phyloP scores from a whole-genome alignment of 2,888 invertebrate species.

The Netelia melanura region DNA sequence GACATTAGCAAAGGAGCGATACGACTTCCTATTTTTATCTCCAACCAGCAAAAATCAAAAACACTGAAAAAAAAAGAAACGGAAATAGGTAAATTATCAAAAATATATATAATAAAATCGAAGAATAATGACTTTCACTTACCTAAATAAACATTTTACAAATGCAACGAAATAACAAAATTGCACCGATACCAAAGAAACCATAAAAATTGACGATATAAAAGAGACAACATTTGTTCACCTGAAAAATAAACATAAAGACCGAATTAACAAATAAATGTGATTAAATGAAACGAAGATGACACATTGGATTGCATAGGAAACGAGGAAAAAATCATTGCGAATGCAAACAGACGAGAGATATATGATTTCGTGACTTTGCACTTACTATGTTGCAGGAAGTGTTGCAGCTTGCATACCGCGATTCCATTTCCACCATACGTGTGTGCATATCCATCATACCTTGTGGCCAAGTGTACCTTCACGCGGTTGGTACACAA shows the following conservation, averaged over 20 bases:
- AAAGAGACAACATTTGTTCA: too few species aligned
- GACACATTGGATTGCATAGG: neutral
- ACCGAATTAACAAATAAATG: neutral
- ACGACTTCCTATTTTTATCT: neutral
- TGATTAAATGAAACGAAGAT: neutral
- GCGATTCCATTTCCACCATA: conserved; percentile 1
- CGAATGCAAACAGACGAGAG: neutral
- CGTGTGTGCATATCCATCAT: conserved; percentile 75
- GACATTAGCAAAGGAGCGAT: too few species aligned
- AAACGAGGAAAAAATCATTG: neutral
- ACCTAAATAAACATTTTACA: neutral
- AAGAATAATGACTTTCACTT: neutral
- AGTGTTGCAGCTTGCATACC: conserved; percentile 75
- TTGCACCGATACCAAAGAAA: neutral
- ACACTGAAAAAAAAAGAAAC: neutral
- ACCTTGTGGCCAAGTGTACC: conserved; percentile 65
- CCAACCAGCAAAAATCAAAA: neutral
- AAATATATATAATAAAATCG: neutral
- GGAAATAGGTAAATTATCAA: neutral
- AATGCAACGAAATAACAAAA: neutral
- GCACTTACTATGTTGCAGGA: conserved; percentile 74
- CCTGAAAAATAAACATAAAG: too few species aligned
- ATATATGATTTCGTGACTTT: conserved; percentile 45
- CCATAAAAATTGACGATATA: neutral
- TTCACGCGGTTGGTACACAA: conserved; percentile 20